Evolutionary conservation across 1,140 invertebrate species (phyloP).

Genomic region (Globodera ellingtonae): DNA sequence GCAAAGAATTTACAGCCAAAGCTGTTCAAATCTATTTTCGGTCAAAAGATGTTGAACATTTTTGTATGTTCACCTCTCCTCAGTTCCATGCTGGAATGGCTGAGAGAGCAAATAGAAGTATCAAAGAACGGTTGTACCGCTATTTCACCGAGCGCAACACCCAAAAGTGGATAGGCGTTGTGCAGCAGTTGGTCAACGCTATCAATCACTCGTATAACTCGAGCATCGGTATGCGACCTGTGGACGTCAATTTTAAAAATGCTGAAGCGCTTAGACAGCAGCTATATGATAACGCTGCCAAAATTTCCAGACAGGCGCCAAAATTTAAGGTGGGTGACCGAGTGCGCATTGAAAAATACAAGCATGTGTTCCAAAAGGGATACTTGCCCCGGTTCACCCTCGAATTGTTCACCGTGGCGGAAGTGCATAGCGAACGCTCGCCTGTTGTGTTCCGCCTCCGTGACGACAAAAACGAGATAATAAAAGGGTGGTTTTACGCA

Average conservation of each 20-base stretch:
- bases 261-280: conserved; percentile 7
- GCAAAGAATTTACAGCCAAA: conserved; percentile 37
- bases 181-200: conserved; percentile 32
- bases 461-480: conserved; percentile 1
- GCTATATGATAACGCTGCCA: neutral
- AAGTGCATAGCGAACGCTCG: neutral
- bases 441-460: conserved; percentile 13
- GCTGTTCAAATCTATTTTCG: conserved; percentile 36
- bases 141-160: conserved; percentile 47
- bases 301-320: conserved; percentile 1
- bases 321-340: conserved; percentile 19
- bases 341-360: conserved; percentile 27
- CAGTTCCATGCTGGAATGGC: conserved; percentile 46
- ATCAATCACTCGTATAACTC: conserved; percentile 41
- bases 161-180: conserved; percentile 36
- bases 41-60: conserved; percentile 20
- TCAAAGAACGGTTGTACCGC: conserved; percentile 39
- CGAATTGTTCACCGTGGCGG: conserved; percentile 29
- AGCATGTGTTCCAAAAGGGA: conserved; percentile 32
- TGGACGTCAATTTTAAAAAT: conserved; percentile 38
- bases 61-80: conserved; percentile 30
- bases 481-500: conserved; percentile 29
- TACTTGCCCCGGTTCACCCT: conserved; percentile 35
- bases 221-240: conserved; percentile 33
- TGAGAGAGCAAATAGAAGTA: conserved; percentile 43